Evolutionary conservation across 2,888 invertebrate species (phyloP), one percentile per base, ranked within the genome.

Genomic region (Morpho helenor): DNA sequence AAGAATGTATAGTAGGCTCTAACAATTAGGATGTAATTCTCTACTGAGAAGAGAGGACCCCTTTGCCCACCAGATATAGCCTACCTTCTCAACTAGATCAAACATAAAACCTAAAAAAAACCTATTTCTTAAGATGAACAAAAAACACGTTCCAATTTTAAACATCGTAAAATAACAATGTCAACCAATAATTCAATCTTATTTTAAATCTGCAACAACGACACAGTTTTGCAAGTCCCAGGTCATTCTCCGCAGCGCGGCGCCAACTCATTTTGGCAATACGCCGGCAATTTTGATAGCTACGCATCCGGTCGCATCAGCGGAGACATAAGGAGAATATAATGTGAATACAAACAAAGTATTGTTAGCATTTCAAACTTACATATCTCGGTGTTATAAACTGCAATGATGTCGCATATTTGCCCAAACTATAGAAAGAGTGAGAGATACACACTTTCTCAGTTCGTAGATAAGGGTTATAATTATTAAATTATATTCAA

Each of bases 261-360:
- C 66, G 67, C 65, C 69, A 66, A 68, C 66, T 68, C 69, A 66
- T 72, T 71, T 74, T 73, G 73, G 74, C 74, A 71, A 61, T 43
- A n/a, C 60, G 69, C 70, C 72, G 68, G 67, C 67, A 67, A 65
- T 73, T 73, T 69, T 75, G 76, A 77, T 72, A 71, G 69, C 69
- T 71, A 71, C 75, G 73, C 73, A 72, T 74, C 73, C 74, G 72
- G 68, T 65, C 68, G 57, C 45, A 64, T 66, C 57, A 57, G 61
- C 62, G 65, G 66, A 68, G 70, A 63, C 62, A 67, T 62, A 57
- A 54, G 23, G 44, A 58, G 47, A 49, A 50, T 59, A 54, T 58
- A 58, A 57, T 44, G 45, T 61, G 49, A 50, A 41, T 53, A 22
- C 8, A 53, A 53, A 53, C 43, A 56, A 48, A 40, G 7, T 23